Conservation (phyloP, 2,113 vertebrate genomes). For the Tachysurus vachellii region DNA sequence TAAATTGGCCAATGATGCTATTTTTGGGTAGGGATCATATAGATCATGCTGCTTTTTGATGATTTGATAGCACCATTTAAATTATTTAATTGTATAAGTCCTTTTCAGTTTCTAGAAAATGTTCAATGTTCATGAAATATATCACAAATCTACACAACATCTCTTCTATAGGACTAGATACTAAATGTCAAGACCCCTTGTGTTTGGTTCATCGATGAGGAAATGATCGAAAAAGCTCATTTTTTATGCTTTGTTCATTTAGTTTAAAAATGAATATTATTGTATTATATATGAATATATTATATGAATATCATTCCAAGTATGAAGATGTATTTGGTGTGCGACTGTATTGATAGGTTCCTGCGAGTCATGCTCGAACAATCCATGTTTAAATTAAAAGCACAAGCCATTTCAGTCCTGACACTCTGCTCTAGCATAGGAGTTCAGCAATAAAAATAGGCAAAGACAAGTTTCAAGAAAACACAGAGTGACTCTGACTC, state of each 20-base stretch:
- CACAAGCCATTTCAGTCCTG: neutral
- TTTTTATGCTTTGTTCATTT: neutral
- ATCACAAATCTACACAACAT: neutral
- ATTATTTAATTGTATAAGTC: neutral
- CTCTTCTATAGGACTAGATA: neutral
- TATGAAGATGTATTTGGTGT: neutral
- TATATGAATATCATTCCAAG: neutral
- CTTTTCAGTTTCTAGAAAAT: neutral
- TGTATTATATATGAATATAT: too few species aligned
- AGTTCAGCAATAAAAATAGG: neutral
- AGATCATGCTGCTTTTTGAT: neutral
- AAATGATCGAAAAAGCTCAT: neutral
- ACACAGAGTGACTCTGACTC: neutral
- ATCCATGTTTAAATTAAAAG: neutral
- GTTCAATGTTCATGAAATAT: neutral
- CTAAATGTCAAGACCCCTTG: neutral
- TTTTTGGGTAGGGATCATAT: neutral
- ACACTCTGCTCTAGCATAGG: neutral
- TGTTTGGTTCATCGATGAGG: neutral
- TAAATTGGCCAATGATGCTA: neutral
- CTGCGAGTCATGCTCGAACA: neutral
- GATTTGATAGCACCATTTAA: neutral
- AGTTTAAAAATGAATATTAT: neutral
- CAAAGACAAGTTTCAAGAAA: neutral
- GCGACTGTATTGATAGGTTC: neutral